These are phyloP conservation scores for Hybognathus amarus DNA, from an alignment of 2,797 vertebrate species.

Conservation along the genomic window DNA sequence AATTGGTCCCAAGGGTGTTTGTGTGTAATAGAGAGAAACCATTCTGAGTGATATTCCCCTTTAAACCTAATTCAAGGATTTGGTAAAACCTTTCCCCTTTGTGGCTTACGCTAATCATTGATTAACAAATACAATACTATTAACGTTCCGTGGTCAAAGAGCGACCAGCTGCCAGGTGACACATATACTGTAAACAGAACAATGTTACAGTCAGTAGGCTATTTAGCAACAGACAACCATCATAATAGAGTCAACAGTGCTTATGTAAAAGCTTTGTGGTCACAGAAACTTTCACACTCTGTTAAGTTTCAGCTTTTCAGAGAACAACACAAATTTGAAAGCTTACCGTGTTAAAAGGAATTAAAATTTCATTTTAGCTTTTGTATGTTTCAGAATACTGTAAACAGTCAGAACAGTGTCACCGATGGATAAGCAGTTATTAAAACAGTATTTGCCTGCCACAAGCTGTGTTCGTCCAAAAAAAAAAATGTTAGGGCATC, in stretches of 20 bases:
- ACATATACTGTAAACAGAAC: slow-evolving; percentile 61
- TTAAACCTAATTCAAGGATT: slow-evolving; percentile 65
- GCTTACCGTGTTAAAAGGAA: neutral
- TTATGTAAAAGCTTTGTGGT: neutral
- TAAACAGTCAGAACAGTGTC: neutral
- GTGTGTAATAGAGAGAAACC: slow-evolving; percentile 14
- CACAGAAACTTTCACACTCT: neutral
- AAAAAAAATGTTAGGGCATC: neutral
- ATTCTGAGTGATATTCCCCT: slow-evolving; percentile 21
- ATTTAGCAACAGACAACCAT: neutral
- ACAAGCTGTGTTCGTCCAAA: neutral
- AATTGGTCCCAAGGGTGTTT: slow-evolving; percentile 1
- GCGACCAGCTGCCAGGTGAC: slow-evolving; percentile 71
- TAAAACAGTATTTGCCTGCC: neutral
- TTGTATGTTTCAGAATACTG: neutral
- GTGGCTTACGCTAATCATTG: slow-evolving; percentile 69
- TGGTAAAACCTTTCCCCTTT: slow-evolving; percentile 74
- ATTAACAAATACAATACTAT: slow-evolving; percentile 75
- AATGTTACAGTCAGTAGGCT: slow-evolving; percentile 5
- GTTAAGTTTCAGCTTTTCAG: neutral
- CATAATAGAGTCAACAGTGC: neutral
- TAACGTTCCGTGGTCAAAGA: slow-evolving; percentile 70
- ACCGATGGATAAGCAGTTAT: neutral
- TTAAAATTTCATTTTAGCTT: neutral
- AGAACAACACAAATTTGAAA: neutral